Percentiles rank a stretch among this genome's conserved stretches.
Evolutionary conservation across 2,888 invertebrate species (phyloP).

Genomic region (Apodemia hepburni): DNA sequence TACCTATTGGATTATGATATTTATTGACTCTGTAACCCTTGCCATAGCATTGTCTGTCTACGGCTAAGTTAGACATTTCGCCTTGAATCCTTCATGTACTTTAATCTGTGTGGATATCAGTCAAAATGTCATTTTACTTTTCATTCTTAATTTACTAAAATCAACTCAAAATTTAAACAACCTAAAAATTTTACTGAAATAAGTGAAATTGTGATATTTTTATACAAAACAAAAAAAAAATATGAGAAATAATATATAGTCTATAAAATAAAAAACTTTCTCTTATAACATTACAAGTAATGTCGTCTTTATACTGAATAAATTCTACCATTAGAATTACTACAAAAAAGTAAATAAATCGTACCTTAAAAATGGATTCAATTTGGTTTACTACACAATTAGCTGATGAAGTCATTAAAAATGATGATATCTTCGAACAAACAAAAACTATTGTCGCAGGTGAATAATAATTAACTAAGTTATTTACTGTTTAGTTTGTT

Average conservation of each 20-base stretch:
- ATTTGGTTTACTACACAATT: constrained; percentile 58
- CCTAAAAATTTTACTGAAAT: too few relatives aligned
- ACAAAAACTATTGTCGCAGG: constrained; percentile 69
- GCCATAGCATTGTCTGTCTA: too few relatives aligned
- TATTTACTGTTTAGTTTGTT: not conserved
- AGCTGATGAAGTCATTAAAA: constrained; percentile 62
- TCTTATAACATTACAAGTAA: not conserved
- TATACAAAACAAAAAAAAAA: not conserved
- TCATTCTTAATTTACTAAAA: too few relatives aligned
- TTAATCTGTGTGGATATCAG: too few relatives aligned
- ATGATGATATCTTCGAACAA: constrained; percentile 56
- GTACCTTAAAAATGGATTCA: constrained; percentile 48
- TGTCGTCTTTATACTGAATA: not conserved
- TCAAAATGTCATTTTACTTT: too few relatives aligned
- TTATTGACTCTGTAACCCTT: too few relatives aligned
- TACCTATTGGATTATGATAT: too few relatives aligned
- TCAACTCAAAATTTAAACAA: too few relatives aligned
- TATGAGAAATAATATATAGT: not conserved
- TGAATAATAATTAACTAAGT: constrained; percentile 35
- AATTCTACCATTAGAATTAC: not conserved
- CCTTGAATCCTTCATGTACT: too few relatives aligned
- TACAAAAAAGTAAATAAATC: not conserved
- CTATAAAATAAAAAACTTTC: not conserved
- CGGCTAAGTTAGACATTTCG: too few relatives aligned
- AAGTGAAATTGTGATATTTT: not conserved